Evolutionary conservation across 2,113 vertebrate genomes (phyloP), one percentile per base, ranked within the genome.

Genomic region (Nannospalax galili): DNA sequence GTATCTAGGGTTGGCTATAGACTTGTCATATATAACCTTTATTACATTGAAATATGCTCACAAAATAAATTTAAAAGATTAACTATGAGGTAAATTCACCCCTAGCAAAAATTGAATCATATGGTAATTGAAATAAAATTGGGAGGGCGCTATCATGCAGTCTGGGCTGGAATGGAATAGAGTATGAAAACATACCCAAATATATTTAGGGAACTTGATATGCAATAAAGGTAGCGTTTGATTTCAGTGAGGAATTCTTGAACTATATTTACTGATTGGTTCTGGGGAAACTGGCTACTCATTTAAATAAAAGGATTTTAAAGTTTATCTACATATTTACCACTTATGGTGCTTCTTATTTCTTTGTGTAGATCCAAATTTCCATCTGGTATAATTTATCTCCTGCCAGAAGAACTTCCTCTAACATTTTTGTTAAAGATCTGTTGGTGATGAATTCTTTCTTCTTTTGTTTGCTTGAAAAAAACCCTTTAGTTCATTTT

Each of bases 341-440:
- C 70, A 90, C 67, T 88, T 80, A 84, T 11, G 24, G 9, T 16
- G 42, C 45, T 69, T 67, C 74, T 92, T n/a, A 52, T 88, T 87
- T 32, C 52, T 86, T 93, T 92, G 48, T 88, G 20, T 95, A 87
- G 75, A 92, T 90, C 77, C 48, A 72, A 35, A 90, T 95, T 95
- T 90, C 70, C 60, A 81, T 77, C 52, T 95, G 67, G 37, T 20
- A 87, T 81, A 5, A 67, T 92, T 86, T 94, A 89, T 91, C 58
- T 96, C 92, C 52, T 89, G 60, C 64, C 70, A 97, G 74, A 96
- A 72, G 79, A 84, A 86, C 48, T 93, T 86, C 45, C 70, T 72
- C 77, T 92, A 96, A 93, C 72, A 89, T 89, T 93, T 97, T 79
- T 95, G 56, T 82, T 93, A 92, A 93, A 93, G 79, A 73, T 92